Evolutionary conservation across 1,140 invertebrate species (phyloP), one percentile per base, ranked within the genome.

Genomic region (Drosophila mojavensis): DNA sequence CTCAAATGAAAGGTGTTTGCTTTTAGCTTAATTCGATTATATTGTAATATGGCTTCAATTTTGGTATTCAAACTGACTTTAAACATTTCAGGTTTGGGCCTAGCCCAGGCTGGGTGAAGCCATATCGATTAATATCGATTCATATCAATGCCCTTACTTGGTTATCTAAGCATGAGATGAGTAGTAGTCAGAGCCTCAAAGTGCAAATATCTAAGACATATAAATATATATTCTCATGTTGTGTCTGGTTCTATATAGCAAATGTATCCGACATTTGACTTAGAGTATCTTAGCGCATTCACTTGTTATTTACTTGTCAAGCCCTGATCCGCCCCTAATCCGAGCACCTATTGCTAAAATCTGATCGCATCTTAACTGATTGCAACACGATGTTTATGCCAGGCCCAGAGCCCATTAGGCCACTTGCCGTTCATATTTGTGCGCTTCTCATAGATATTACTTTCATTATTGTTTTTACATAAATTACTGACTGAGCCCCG

Each of bases 401-500:
- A 26, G n/a, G 24, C 28, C 39, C 20, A 24, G n/a, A 43, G 50
- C 13, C n/a, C 26, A 54, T 64, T 30, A 28, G 43, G 41, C 9
- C 36, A 64, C 24, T 64, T 17, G 50, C 36, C 36, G 61, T 41
- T 64, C 48, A 54, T 48, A 20, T 48, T 61, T 48, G 26, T 10
- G 2, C 33, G 6, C 33, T 33, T 33, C 33, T 5, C 5, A 41
- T 64, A 28, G 33, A 28, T 28, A 54, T 55, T 30, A 64, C 33
- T 33, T 65, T 48, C 36, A 56, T 45, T 65, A 45, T 58, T 53
- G 45, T 65, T 69, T 64, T 50, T n/a, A 26, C 28, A 56, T 24
- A 58, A 55, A 53, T 43, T 45, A 39, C 24, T 55, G 20, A 24
- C 20, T 2, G 20, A 24, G 36, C 36, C 10, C 2, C 53, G n/a